phyloP scores from a whole-genome alignment of 2,797 vertebrate genomes.

The Eidolon dupreanum region DNA sequence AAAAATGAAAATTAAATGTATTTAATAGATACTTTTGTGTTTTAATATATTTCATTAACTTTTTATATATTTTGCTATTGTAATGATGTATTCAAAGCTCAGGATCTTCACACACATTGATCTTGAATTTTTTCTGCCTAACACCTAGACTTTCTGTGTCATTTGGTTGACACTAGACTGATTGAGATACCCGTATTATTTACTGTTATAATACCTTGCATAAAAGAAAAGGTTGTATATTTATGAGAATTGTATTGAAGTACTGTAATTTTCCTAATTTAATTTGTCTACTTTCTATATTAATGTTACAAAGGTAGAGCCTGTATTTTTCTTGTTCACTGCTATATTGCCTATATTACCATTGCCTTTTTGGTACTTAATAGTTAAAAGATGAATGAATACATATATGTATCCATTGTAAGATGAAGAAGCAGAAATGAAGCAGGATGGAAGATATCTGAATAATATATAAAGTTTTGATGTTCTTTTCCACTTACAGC shows the following conservation, averaged over 20 bases:
- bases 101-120: background rate
- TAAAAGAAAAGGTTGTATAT: background rate
- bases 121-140: conserved; percentile 22
- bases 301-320: background rate
- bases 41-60: background rate
- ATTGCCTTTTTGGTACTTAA: background rate
- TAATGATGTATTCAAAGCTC: background rate
- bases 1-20: conserved; percentile 1
- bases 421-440: background rate
- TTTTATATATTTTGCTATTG: background rate
- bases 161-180: background rate
- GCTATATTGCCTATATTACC: background rate
- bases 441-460: background rate
- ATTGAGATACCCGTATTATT: background rate
- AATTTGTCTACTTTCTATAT: background rate
- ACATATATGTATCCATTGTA: background rate
- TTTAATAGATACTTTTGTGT: conserved; percentile 25
- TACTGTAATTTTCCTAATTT: conserved; percentile 5
- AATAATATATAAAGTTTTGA: background rate
- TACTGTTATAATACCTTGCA: background rate
- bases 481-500: background rate
- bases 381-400: background rate
- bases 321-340: background rate
- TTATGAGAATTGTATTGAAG: background rate
- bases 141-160: background rate